Evolutionary conservation across 2,888 invertebrate species (phyloP), one percentile per base, ranked within the genome.

Genomic region (Willowsia nigromaculata): DNA sequence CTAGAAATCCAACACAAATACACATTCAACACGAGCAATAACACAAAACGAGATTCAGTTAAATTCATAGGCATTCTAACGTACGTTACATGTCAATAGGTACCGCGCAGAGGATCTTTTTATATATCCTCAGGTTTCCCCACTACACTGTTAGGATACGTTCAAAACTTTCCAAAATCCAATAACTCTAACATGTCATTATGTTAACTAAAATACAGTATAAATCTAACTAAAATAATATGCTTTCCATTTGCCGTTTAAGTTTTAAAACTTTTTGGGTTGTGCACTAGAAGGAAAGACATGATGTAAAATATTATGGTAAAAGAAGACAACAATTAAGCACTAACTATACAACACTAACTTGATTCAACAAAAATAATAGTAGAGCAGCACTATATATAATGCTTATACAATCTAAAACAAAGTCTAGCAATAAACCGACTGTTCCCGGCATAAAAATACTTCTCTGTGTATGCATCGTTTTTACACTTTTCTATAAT

Each of bases 391-490:
- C 18, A 47, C 47, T 74, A 43, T 43, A 22, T 25, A 6, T 74
- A 47, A 47, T 30, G 27, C 71, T 65, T 15, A 1, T 71, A 71
- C n/a, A 25, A 15, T 71, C 43, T 71, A 43, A 15, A 50, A 6
- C 27, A 53, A 7, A 53, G 18, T 37, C 50, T 22, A 74, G 22
- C 30, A 47, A 74, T 47, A 50, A n/a, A 74, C 74, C 74, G 47
- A 74, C 74, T 80, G 68, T 71, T 86, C 86, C 86, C 80, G 62
- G 43, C 80, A 56, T 86, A 71, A 86, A 86, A 86, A 86, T 86
- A 86, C 62, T 65, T 53, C 53, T 43, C 27, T 56, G n/a, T 80
- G 22, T 85, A n/a, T n/a, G 13, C 13, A 74, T 18, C 22, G 18
- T 71, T 71, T 40, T 71, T 74, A 43, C 71, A 40, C 0, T 27